phyloP scores from a whole-genome alignment of 2,113 vertebrate species.

The Saguinus midas region DNA sequence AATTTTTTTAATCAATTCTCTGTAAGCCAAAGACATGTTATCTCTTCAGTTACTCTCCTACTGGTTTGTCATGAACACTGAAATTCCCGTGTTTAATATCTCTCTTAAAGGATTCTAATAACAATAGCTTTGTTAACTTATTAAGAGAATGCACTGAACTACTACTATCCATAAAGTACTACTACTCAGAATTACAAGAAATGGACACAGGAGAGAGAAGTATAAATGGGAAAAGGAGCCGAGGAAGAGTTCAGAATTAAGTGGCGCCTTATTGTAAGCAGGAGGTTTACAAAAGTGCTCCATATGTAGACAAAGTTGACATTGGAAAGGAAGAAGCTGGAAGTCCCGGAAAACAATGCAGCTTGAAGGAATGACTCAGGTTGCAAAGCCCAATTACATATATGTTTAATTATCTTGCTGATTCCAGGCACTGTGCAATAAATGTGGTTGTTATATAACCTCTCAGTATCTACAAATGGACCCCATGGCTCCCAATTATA shows the following conservation, averaged over 20 bases:
- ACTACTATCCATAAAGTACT: not conserved
- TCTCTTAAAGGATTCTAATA: not conserved
- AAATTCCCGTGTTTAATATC: not conserved
- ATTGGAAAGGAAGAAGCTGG: not conserved
- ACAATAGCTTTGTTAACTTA: not conserved
- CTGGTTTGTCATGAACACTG: not conserved
- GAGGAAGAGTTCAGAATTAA: not conserved
- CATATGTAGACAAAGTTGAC: not conserved
- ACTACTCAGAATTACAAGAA: not conserved
- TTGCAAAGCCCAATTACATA: not conserved
- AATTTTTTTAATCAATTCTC: not conserved
- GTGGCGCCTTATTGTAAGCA: not conserved
- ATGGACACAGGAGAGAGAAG: not conserved
- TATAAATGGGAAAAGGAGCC: not conserved
- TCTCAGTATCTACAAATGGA: not conserved
- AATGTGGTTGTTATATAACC: not conserved
- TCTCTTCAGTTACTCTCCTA: not conserved
- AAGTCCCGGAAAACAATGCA: not conserved
- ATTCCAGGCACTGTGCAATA: not conserved
- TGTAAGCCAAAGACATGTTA: not conserved
- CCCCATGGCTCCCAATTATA: not conserved
- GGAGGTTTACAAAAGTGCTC: not conserved
- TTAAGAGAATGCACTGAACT: not conserved
- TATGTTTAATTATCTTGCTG: not conserved
- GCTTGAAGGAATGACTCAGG: not conserved